A percentile compares a stretch with the other conserved stretches of the same genome.
These are phyloP conservation scores for Bradypodion ventrale DNA, from an alignment of 2,797 vertebrate genomes.

Conservation along the genomic window DNA sequence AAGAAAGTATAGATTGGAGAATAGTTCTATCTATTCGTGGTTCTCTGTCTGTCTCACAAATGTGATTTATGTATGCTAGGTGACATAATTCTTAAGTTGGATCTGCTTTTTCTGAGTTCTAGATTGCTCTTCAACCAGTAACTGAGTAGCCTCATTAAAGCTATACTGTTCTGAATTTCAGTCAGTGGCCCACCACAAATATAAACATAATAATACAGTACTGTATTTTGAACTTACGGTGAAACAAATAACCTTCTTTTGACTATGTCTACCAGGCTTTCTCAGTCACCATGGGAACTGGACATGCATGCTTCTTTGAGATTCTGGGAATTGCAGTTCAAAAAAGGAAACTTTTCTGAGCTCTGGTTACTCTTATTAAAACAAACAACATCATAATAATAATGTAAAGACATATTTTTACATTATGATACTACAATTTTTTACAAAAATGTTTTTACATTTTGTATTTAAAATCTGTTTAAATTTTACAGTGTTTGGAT, in stretches of 20 bases:
- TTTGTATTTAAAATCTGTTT: background rate
- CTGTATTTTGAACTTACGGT: background rate
- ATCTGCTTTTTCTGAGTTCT: background rate
- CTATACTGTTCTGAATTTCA: background rate
- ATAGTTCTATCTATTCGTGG: too few relatives aligned
- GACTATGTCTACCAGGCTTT: too few relatives aligned
- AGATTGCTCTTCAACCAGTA: background rate
- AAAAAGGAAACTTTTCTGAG: too few relatives aligned
- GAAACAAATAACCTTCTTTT: background rate
- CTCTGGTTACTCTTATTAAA: background rate
- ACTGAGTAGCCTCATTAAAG: background rate
- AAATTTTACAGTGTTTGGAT: background rate
- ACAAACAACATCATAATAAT: too few relatives aligned
- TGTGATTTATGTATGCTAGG: background rate
- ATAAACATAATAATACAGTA: background rate
- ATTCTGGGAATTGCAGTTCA: too few relatives aligned
- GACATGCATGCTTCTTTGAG: too few relatives aligned
- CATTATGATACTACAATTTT: background rate
- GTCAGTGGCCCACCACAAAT: background rate
- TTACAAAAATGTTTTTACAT: too few relatives aligned
- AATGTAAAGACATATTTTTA: background rate
- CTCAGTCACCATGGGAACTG: too few relatives aligned
- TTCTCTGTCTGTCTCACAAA: background rate
- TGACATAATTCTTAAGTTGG: background rate
- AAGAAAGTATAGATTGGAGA: background rate